Evolutionary conservation across 1,140 invertebrate species (phyloP), one percentile per base, ranked within the genome.

Genomic region (Lordiphosa mommai): DNA sequence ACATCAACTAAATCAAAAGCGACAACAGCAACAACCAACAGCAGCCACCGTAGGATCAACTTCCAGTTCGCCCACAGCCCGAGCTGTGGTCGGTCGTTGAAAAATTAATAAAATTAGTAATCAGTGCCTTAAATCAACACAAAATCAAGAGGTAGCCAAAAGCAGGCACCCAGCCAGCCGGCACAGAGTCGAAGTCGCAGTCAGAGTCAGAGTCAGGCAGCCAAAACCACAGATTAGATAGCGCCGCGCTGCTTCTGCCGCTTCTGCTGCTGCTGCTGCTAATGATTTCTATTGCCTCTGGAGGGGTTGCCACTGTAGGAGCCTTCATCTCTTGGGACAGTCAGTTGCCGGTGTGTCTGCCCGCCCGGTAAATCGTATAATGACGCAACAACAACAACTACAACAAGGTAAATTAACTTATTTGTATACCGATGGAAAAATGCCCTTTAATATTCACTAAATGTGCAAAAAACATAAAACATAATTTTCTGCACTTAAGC

Each of bases 61-160:
- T 64, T 49, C 43, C 36, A 57, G 4, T 23, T 57, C 38, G 58
- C 61, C 61, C 47, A 61, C 37, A 74, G 56, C 36, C 51, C 30
- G 33, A 10, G 20, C 44, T 68, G 69, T 55, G 53, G 64, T 51
- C 46, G 55, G 53, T 79, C 68, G 59, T 73, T 80, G 65, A 73
- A 84, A 84, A 84, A 84, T 84, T 84, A 84, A 84, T 84, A 84
- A 84, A 84, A 84, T 84, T 84, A 84, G 77, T 84, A 84, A 84
- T 84, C 77, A 84, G 77, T 79, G 64, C 72, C 36, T 84, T 84
- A 84, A 84, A 84, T 84, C 77, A 84, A 82, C 72, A 72, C 20
- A 60, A 69, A 76, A 76, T 76, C 73, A 72, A 68, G 56, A 57
- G 72, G 73, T 71, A 79, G 40, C 59, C 72, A 68, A 44, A 43